Evolutionary conservation across 1,140 invertebrate genomes (phyloP), one percentile per base, ranked within the genome.

Genomic region (Eupristina koningsbergeri): DNA sequence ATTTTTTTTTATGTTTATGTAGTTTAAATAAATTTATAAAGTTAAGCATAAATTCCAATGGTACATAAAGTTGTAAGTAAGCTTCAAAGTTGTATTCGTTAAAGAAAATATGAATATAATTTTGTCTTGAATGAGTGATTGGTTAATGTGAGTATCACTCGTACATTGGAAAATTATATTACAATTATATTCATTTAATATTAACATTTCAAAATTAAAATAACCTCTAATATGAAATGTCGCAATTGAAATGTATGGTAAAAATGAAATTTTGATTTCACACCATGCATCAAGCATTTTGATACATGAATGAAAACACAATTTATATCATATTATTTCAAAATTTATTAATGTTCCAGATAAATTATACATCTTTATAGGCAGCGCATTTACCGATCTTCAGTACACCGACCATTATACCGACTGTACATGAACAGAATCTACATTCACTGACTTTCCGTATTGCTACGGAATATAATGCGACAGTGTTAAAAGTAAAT

Each of bases 151-250:
- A 71, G 34, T 31, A 50, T 47, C 47, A n/a, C 75, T 69, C 31
- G 76, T 78, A 19, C 47, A n/a, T 17, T 71, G 45, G 50, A 47
- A 34, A 78, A 83, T 58, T 26, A 53, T 69, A 64, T 41, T 83
- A 76, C 80, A 84, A 61, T n/a, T n/a, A 84, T 84, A 84, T 47
- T 74, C 74, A 79, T 79, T 39, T 79, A 84, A 84, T 73, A 71
- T 82, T 75, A n/a, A 22, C 50, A 50, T 82, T 17, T 47, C 6
- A 39, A 47, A 71, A 53, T n/a, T 58, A 36, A 26, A 3, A 63
- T 8, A 29, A 58, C 80, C 69, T 74, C 22, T 45, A 82, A 76
- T 74, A 81, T 75, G 75, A 82, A 82, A 82, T 50, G 58, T 82
- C 50, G 80, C 76, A 34, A 76, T 64, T 47, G 64, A 71, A 3